Percentiles rank a stretch among this genome's conserved stretches.
Conservation (phyloP, 1,140 invertebrate species). For the Zaprionus lachaisei region DNA sequence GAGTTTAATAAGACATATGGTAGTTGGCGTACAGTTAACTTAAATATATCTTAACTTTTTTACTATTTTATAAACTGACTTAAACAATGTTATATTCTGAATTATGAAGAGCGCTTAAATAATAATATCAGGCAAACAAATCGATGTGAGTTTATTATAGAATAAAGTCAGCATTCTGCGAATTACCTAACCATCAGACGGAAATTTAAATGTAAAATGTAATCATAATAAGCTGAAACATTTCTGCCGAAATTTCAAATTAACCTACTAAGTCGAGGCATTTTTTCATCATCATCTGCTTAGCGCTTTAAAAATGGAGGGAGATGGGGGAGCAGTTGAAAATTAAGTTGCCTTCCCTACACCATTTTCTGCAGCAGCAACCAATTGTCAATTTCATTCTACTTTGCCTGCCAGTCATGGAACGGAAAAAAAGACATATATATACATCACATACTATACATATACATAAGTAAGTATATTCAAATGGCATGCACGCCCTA, state of each 20-base stretch:
- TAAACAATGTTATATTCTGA: neutral
- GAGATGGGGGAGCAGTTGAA: neutral
- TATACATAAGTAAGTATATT: slow-evolving; percentile 49
- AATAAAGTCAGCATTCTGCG: neutral
- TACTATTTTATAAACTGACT: neutral
- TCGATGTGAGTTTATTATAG: neutral
- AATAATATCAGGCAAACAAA: neutral
- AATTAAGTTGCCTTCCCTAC: slow-evolving; percentile 26
- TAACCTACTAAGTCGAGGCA: slow-evolving; percentile 28
- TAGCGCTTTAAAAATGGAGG: slow-evolving; percentile 18
- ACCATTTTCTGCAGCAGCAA: slow-evolving; percentile 23
- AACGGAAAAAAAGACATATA: slow-evolving; percentile 19
- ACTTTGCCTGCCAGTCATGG: slow-evolving; percentile 33
- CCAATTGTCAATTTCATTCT: slow-evolving; percentile 54
- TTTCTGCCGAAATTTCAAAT: slow-evolving; percentile 40
- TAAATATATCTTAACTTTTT: too few relatives aligned
- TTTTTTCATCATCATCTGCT: slow-evolving; percentile 27
- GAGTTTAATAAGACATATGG: too few relatives aligned
- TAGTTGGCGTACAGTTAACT: too few relatives aligned
- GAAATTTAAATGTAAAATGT: slow-evolving; percentile 33
- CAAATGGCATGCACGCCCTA: slow-evolving; percentile 75
- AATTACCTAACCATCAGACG: slow-evolving; percentile 8
- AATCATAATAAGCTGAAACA: slow-evolving; percentile 36
- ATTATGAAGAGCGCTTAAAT: neutral
- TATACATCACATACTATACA: slow-evolving; percentile 14